phyloP scores from a whole-genome alignment of 2,888 invertebrate species.

The Carterocephalus palaemon region DNA sequence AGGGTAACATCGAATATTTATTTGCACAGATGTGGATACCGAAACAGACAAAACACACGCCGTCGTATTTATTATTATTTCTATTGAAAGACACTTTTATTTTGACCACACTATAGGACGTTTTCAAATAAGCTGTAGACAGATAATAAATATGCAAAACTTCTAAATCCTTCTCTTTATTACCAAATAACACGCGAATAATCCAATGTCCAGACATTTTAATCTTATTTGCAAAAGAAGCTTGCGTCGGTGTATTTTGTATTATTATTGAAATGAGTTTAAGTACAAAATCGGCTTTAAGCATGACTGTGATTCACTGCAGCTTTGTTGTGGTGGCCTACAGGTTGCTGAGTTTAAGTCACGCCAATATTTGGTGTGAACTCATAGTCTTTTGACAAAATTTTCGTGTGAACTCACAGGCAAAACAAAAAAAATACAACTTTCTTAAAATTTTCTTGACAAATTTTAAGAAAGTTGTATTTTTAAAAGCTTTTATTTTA shows the following conservation, averaged over 20 bases:
- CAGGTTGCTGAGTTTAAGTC: background rate
- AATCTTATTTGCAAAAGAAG: constrained; percentile 24
- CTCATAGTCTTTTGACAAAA: no score
- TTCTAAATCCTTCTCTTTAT: constrained; percentile 21
- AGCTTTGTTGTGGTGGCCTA: background rate
- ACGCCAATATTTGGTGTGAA: no score
- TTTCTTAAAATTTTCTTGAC: no score
- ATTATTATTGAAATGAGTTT: constrained; percentile 16
- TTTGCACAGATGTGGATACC: constrained; percentile 21
- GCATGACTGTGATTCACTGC: constrained; percentile 1
- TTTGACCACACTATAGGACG: constrained; percentile 12
- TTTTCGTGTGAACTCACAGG: no score
- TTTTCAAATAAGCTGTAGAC: constrained; percentile 9
- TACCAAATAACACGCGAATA: constrained; percentile 24
- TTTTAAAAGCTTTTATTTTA: no score
- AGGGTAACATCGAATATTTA: constrained; percentile 7
- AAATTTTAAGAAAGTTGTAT: no score
- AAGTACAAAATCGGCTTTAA: constrained; percentile 20
- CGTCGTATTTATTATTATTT: constrained; percentile 18
- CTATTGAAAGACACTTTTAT: constrained; percentile 17
- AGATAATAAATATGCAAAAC: constrained; percentile 19
- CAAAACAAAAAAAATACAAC: no score
- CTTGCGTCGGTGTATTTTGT: constrained; percentile 15
- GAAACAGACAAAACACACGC: constrained; percentile 1
- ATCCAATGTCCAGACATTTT: constrained; percentile 25